phyloP scores from a whole-genome alignment of 2,888 invertebrate species.

The Drosophila lutescens region DNA sequence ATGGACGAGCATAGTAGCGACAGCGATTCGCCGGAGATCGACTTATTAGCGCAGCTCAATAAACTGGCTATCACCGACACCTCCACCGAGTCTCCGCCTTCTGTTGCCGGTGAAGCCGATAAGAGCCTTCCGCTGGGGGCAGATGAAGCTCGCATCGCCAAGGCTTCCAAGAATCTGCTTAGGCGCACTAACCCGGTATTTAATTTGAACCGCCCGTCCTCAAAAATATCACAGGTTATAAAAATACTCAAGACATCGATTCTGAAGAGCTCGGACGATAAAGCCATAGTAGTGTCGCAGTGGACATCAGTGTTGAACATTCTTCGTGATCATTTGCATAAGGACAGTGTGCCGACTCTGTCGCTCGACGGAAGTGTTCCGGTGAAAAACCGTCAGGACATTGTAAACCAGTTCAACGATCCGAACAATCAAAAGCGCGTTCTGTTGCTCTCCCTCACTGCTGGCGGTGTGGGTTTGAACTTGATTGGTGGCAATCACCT shows the following conservation, averaged over 20 bases:
- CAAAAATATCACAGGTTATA: conserved; percentile 88
- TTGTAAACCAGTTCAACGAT: conserved; percentile 90
- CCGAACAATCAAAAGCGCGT: conserved; percentile 86
- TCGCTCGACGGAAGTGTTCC: conserved; percentile 91
- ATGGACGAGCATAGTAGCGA: conserved; percentile 75
- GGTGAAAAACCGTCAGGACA: conserved; percentile 88
- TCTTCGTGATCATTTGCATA: conserved; percentile 87
- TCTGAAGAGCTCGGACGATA: conserved; percentile 86
- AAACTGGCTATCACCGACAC: conserved; percentile 86
- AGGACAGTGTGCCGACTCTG: conserved; percentile 86
- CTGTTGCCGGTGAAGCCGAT: conserved; percentile 17
- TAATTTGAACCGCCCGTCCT: conserved; percentile 86
- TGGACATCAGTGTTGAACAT: conserved; percentile 94
- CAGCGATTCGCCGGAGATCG: conserved; percentile 85
- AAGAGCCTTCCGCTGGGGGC: conserved; percentile 31
- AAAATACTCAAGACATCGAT: conserved; percentile 86
- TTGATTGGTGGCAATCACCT: conserved; percentile 96
- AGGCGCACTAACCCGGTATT: conserved; percentile 90
- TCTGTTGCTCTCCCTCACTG: conserved; percentile 94
- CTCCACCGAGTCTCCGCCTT: conserved; percentile 10
- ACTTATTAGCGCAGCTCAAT: conserved; percentile 88
- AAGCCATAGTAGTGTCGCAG: conserved; percentile 95
- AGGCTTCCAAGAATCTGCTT: conserved; percentile 87
- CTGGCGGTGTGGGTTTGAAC: conserved; percentile 98
- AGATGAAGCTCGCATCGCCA: conserved; percentile 85